phyloP scores from a whole-genome alignment of 1,140 invertebrate genomes.

The Drosophila rufa region DNA sequence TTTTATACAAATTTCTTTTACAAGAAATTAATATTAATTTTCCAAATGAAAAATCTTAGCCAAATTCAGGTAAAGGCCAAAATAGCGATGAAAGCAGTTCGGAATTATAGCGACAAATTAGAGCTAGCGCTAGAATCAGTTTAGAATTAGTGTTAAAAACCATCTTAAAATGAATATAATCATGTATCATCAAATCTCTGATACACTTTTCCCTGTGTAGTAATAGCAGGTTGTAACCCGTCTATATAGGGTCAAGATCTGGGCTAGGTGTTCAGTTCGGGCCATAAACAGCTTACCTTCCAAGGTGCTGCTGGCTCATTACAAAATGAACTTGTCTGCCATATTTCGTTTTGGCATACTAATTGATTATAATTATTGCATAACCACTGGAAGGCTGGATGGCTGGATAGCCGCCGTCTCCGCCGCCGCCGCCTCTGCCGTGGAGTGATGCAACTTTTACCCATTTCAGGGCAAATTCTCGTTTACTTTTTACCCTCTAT shows the following conservation, averaged over 20 bases:
- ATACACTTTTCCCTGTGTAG: conserved; percentile 2
- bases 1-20: no score
- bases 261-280: conserved; percentile 34
- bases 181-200: no score
- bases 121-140: background rate
- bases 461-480: conserved; percentile 44
- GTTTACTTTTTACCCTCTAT: conserved; percentile 13
- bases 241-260: conserved; percentile 59
- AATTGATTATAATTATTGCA: conserved; percentile 75
- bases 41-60: background rate
- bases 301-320: conserved; percentile 45
- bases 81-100: background rate
- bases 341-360: conserved; percentile 67
- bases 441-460: conserved; percentile 53
- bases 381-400: conserved; percentile 39
- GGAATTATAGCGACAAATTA: background rate
- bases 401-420: background rate
- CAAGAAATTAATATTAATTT: background rate
- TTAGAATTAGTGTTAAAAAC: background rate
- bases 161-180: background rate
- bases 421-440: background rate
- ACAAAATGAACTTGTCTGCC: conserved; percentile 55
- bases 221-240: conserved; percentile 7
- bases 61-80: background rate
- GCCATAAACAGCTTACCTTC: conserved; percentile 38